Evolutionary conservation across 1,140 invertebrate genomes (phyloP), one percentile per base, ranked within the genome.

Genomic region (Melitaea cinxia): DNA sequence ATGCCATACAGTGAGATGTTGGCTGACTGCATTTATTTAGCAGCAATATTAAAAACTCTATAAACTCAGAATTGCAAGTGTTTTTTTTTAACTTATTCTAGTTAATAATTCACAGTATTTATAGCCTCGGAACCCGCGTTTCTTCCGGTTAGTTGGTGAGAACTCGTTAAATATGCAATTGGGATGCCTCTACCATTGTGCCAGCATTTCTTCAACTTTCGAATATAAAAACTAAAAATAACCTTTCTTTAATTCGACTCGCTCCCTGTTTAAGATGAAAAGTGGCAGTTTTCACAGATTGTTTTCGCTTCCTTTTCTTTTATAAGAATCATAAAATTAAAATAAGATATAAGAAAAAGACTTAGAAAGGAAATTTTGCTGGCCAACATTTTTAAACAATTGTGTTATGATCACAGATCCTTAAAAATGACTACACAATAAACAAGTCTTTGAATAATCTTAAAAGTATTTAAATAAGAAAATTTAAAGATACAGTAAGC

Each of bases 91-190:
- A n/a, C n/a, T n/a, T n/a, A n/a, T n/a, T n/a, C n/a, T n/a, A n/a
- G 14, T 7, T 39, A 9, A 45, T n/a, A 45, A 45, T 23, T 45
- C 42, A 47, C 37, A 47, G 42, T 19, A 47, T 23, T 47, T 47
- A 47, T 47, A 47, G 12, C 23, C 19, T 47, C 42, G 6, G 19
- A 17, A 9, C 42, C 19, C 42, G 42, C 42, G 42, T 47, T 24
- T 19, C 42, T 47, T 47, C 42, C 17, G 42, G 21, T 17, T 54
- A 12, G 52, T 30, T 54, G 28, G 52, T 30, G 26, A 33, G 52
- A 45, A 59, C 64, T 74, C 74, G 55, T 80, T 75, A 75, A 80
- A 78, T 68, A 78, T 78, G 74, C 78, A 80, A 74, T 70, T 70
- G 60, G 63, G 68, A 66, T 39, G 63, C 50, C 47, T 37, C 28